Conservation (phyloP, 2,797 vertebrate species). For the Sebastes alutus region DNA sequence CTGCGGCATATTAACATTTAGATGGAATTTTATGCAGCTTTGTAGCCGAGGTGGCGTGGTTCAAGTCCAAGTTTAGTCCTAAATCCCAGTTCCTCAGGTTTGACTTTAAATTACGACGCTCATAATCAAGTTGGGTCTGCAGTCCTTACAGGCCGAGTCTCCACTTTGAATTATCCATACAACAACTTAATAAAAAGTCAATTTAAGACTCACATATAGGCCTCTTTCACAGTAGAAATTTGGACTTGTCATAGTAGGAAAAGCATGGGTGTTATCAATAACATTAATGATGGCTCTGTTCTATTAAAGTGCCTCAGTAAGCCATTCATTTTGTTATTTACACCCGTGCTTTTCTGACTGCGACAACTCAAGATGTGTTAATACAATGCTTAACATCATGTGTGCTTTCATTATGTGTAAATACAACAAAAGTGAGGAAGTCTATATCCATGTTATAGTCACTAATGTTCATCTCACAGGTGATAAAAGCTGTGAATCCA, state of each 20-base stretch:
- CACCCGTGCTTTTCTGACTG: background rate
- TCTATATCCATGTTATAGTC: background rate
- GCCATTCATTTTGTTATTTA: background rate
- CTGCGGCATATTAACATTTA: conserved; percentile 28
- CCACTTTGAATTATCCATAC: background rate
- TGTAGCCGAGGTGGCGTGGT: background rate
- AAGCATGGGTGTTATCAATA: background rate
- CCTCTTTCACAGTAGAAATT: background rate
- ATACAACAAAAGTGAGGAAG: background rate
- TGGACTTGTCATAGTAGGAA: background rate
- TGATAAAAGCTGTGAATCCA: background rate
- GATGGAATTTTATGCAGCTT: background rate
- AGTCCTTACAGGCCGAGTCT: background rate
- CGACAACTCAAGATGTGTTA: background rate
- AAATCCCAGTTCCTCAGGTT: background rate
- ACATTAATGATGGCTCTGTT: background rate
- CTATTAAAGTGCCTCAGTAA: background rate
- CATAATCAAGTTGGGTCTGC: background rate
- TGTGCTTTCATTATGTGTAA: background rate
- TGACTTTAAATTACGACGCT: background rate
- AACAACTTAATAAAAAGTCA: background rate
- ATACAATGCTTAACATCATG: background rate
- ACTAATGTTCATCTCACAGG: background rate
- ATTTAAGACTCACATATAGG: background rate
- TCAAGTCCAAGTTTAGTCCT: background rate